Percentiles rank a stretch among this genome's conserved stretches.
These are phyloP conservation scores for Alviniconcha marisindica DNA, from an alignment of 1,140 invertebrate genomes.

Conservation along the genomic window DNA sequence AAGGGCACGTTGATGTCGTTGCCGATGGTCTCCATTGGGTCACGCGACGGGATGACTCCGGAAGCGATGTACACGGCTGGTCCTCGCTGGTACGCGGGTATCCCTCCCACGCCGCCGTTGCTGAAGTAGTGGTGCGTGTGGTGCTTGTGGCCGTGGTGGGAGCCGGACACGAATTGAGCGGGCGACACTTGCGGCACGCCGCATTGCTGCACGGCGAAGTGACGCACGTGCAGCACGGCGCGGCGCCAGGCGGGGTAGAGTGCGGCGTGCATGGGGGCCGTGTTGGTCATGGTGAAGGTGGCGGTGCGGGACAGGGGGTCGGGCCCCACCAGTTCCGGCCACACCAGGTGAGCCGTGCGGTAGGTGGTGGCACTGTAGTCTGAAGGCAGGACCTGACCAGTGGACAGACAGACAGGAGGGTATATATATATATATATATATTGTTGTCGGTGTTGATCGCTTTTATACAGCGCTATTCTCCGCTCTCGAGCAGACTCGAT, in stretches of 20 bases:
- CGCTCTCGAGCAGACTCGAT: no score
- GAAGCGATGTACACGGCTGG: conserved; percentile 53
- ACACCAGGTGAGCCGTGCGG: conserved; percentile 53
- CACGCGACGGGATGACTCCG: conserved; percentile 52
- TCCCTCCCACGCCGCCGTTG: not conserved
- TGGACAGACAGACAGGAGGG: no score
- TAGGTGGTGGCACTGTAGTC: conserved; percentile 55
- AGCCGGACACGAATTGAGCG: not conserved
- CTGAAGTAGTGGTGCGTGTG: conserved; percentile 2
- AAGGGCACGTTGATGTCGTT: conserved; percentile 64
- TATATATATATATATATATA: no score
- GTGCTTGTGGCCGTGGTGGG: not conserved
- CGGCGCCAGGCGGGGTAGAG: conserved; percentile 58
- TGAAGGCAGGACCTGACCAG: conserved; percentile 49
- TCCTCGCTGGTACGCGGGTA: no score
- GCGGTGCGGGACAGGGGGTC: conserved; percentile 51
- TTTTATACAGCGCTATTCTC: no score
- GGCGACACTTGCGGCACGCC: conserved; percentile 46
- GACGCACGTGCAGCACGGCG: conserved; percentile 45
- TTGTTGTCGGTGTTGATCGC: no score
- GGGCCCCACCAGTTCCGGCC: conserved; percentile 54
- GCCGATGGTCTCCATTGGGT: conserved; percentile 54
- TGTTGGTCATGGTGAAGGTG: conserved; percentile 63
- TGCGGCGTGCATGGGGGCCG: conserved; percentile 56
- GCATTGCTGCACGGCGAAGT: conserved; percentile 58